A percentile compares a stretch with the other conserved stretches of the same genome.
phyloP scores from a whole-genome alignment of 2,113 vertebrate species.

The Brachypodius melanocephalos region DNA sequence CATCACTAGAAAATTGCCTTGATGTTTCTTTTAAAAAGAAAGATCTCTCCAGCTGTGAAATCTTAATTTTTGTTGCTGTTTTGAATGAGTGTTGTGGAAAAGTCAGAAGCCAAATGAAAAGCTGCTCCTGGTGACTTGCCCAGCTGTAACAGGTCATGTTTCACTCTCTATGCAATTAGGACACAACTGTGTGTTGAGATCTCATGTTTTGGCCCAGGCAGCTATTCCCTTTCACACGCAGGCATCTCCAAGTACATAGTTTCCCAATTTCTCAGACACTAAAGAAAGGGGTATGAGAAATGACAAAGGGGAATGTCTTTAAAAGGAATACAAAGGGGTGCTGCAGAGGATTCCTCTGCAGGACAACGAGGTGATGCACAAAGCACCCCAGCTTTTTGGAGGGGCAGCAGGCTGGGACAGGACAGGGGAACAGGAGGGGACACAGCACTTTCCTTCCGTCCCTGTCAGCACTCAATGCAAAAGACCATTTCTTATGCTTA shows the following conservation, averaged over 20 bases:
- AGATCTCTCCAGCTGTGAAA: neutral
- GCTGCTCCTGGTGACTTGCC: slow-evolving; percentile 16
- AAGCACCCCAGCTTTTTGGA: neutral
- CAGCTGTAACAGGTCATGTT: slow-evolving; percentile 32
- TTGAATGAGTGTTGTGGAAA: neutral
- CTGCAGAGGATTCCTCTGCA: neutral
- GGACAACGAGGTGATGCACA: fast-evolving
- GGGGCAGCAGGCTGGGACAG: neutral
- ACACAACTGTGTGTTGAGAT: neutral
- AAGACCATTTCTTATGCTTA: neutral
- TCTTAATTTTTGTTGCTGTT: slow-evolving; percentile 29
- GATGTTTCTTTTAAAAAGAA: neutral
- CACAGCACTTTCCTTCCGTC: neutral
- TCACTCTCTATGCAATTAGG: slow-evolving; percentile 53
- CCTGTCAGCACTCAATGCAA: fast-evolving
- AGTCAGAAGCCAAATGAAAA: slow-evolving; percentile 17
- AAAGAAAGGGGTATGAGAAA: neutral
- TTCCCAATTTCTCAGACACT: neutral
- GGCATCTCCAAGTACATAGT: neutral
- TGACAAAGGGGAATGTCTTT: fast-evolving
- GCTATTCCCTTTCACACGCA: neutral
- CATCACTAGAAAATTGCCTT: slow-evolving; percentile 22
- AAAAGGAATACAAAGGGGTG: neutral
- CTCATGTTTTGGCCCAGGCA: neutral
- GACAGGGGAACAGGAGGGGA: neutral